Base-by-base conservation (phyloP, 2,888 invertebrate genomes). In the Aleiodes testaceus region DNA sequence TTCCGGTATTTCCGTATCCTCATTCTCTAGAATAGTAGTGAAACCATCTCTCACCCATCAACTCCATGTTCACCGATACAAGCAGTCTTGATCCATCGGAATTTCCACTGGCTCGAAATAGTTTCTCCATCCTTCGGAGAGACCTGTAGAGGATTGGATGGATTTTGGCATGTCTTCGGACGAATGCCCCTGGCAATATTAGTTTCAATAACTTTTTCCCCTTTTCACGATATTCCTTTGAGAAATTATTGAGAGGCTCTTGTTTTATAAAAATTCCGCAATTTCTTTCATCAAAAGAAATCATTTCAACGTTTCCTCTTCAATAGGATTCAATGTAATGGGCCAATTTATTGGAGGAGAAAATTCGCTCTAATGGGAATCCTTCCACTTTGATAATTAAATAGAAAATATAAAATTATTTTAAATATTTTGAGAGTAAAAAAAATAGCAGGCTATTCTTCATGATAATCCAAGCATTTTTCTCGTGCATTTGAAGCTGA, bases 111-210 rank as follows among this genome's bases (percentile, higher is more conserved):
- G 26, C 42, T 59, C 18, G 59, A 59, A 59, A 59, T 59, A 59
- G 59, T 59, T 59, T 59, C 59, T 9, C 2, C 36, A n/a, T 36
- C 59, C 59, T 26, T 42, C 14, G 36, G 55, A 42, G 59, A 59
- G 11, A 59, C 59, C 59, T 59, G 42, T 59, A 7, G 14, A 5
- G 7, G 59, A 59, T 59, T 36, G 36, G 18, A 59, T 42, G 42
- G 59, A 59, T 59, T 36, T 26, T 59, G 59, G 36, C 59, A 59
- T 59, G 59, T 59, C 59, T 59, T 59, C 6, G 59, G 16, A 9
- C 59, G 26, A 59, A 59, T 59, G 36, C 59, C 59, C 30, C 59
- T 20, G 59, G 59, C 42, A 59, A 59, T 59, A 59, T 59, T 59
- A 59, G 42, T 59, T 59, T 18, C 59, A 18, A 36, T 36, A 59